Conservation (phyloP, 2,888 invertebrate species). For the Seladonia tumulorum region DNA sequence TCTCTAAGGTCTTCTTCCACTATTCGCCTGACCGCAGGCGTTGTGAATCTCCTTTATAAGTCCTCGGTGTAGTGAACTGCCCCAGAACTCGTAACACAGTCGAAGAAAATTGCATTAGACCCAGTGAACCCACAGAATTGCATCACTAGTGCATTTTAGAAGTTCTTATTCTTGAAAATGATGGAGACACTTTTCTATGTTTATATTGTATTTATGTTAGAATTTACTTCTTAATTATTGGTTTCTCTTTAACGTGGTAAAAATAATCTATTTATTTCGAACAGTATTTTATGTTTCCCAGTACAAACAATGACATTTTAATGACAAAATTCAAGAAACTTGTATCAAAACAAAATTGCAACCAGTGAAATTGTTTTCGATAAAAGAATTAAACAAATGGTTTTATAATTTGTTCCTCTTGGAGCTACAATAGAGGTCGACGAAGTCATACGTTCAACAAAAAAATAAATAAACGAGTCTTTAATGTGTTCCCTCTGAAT, state of each 20-base stretch:
- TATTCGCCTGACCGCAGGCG: constrained; percentile 1
- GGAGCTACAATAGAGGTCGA: no score
- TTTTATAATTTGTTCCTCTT: no score
- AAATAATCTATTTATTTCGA: no score
- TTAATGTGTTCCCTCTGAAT: not conserved
- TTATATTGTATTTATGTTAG: not conserved
- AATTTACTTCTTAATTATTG: not conserved
- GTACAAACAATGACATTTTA: no score
- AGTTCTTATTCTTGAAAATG: not conserved
- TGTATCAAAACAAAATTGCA: no score
- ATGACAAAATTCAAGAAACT: no score
- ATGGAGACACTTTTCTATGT: not conserved
- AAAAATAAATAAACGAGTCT: not conserved
- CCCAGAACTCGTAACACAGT: not conserved
- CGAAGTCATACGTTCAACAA: not conserved
- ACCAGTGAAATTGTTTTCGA: no score
- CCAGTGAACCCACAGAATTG: not conserved
- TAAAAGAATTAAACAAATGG: no score
- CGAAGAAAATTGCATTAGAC: constrained; percentile 6
- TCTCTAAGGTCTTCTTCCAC: not conserved
- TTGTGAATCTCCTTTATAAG: not conserved
- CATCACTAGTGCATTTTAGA: not conserved
- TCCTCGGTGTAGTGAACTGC: not conserved
- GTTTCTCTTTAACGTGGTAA: no score
- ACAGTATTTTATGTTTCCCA: no score